phyloP scores from a whole-genome alignment of 2,113 vertebrate genomes.

The Rhinopithecus roxellana region DNA sequence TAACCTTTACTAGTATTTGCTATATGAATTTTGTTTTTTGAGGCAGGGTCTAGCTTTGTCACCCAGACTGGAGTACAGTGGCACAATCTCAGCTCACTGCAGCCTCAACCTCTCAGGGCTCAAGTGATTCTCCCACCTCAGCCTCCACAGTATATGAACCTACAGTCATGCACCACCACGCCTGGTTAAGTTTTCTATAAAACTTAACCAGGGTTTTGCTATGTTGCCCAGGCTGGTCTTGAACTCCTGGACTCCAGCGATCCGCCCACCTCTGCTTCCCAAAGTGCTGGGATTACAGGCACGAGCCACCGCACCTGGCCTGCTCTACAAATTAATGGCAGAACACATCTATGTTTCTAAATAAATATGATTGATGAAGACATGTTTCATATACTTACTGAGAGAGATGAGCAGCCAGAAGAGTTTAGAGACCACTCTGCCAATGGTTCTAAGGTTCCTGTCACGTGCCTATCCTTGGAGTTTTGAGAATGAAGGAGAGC shows the following conservation, averaged over 20 bases:
- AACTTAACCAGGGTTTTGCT: not conserved
- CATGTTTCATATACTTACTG: not conserved
- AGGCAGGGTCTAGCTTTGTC: not conserved
- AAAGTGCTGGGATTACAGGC: not conserved
- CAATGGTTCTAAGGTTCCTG: not conserved
- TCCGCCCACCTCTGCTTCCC: not conserved
- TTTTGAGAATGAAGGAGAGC: not conserved
- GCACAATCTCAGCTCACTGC: not conserved
- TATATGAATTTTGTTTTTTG: not conserved
- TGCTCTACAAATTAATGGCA: not conserved
- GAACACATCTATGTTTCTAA: not conserved
- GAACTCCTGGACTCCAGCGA: not conserved
- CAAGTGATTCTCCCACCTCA: not conserved
- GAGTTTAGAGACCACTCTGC: not conserved
- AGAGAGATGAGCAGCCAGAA: not conserved
- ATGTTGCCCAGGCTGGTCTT: not conserved
- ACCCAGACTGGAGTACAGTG: not conserved
- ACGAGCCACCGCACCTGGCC: not conserved
- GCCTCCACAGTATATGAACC: not conserved
- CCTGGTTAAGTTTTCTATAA: not conserved
- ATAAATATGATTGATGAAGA: not conserved
- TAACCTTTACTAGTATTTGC: not conserved
- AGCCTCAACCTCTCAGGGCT: not conserved
- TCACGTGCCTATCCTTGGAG: fast-evolving
- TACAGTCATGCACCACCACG: not conserved